Base-by-base conservation (phyloP, 1,140 invertebrate species). In the Idris sp. region DNA sequence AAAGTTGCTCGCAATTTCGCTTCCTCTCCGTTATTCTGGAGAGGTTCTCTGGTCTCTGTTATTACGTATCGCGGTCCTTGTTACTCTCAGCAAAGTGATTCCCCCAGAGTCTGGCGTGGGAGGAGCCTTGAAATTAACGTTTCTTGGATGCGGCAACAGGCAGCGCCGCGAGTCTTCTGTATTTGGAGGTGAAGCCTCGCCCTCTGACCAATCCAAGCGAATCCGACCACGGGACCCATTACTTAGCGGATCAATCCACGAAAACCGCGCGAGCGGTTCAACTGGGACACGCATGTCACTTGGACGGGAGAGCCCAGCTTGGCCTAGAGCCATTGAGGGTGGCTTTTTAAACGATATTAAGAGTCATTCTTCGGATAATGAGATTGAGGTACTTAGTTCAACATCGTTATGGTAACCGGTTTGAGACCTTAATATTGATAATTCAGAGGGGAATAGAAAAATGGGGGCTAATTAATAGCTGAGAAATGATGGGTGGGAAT, bases 191-290 rank as follows among this genome's bases (percentile, higher is more conserved):
- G 68, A 67, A 79, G 83, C 84, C 84, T 84, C 84, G 84, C 84
- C 84, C 84, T 79, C 74, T 75, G 65, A 78, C 84, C 84, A 86
- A 85, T 86, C 83, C 36, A 76, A 58, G 62, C 22, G 48, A 69
- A 54, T 69, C 41, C 40, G 36, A 30, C 48, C 46, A 44, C 62
- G 54, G 49, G 41, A 67, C 56, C 25, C 78, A 77, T 81, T 75
- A 61, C 71, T 64, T 69, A 44, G 44, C 61, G 67, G 68, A 67
- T 84, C 84, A 84, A 85, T 85, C 80, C 48, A 49, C 36, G 40
- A 67, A 54, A 61, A 67, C 64, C 41, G 49, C 38, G 61, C 48
- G 61, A 58, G 53, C 65, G 22, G 56, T 61, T 36, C 18, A 61
- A 71, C 31, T 46, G 31, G 4, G 14, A 7, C 53, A 74, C 62